Conservation (phyloP, 2,888 invertebrate genomes). For the Harpagoxenus sublaevis region DNA sequence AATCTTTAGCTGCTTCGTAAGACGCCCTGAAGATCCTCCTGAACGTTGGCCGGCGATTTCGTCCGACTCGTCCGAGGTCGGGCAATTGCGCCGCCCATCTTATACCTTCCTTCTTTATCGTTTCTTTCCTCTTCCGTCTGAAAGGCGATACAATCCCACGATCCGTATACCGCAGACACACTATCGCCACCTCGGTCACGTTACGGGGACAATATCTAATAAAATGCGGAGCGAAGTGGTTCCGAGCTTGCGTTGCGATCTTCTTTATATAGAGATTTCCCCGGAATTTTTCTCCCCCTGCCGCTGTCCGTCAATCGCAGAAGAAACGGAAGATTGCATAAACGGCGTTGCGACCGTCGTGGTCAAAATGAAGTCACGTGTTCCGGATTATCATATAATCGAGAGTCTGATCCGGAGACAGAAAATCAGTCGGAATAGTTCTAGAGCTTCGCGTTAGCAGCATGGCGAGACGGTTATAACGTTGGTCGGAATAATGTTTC, state of each 20-base stretch:
- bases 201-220: slow-evolving; percentile 82
- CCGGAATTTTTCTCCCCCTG: slow-evolving; percentile 57
- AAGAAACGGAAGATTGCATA: slow-evolving; percentile 59
- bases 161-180: slow-evolving; percentile 66
- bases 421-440: slow-evolving; percentile 1
- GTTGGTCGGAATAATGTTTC: not conserved
- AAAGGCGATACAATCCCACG: slow-evolving; percentile 68
- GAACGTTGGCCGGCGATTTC: slow-evolving; percentile 66
- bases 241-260: slow-evolving; percentile 58
- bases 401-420: not conserved
- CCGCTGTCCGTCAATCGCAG: slow-evolving; percentile 30
- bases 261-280: slow-evolving; percentile 68
- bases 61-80: slow-evolving; percentile 60
- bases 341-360: slow-evolving; percentile 34
- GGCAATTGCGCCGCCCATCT: slow-evolving; percentile 55
- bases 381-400: slow-evolving; percentile 62
- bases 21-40: slow-evolving; percentile 57
- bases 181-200: slow-evolving; percentile 67
- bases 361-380: slow-evolving; percentile 54
- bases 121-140: slow-evolving; percentile 25
- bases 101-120: slow-evolving; percentile 26
- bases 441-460: not conserved
- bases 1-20: slow-evolving; percentile 73
- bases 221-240: slow-evolving; percentile 77
- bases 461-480: not conserved